These are phyloP conservation scores for Ostrea edulis DNA, from an alignment of 1,140 invertebrate genomes.

Conservation along the genomic window DNA sequence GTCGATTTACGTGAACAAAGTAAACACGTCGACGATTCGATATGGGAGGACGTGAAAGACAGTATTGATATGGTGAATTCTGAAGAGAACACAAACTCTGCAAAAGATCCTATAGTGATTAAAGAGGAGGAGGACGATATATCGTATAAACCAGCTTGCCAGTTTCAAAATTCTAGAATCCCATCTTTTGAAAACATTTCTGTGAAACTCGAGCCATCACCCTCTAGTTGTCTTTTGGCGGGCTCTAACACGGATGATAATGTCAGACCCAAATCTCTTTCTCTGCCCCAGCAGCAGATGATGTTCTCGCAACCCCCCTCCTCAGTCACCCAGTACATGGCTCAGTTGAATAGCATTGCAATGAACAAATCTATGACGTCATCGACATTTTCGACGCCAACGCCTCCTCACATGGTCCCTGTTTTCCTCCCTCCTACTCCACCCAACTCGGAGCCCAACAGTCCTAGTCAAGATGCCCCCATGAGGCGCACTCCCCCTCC, in stretches of 20 bases:
- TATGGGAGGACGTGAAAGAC: slow-evolving; percentile 75
- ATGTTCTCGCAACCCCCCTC: slow-evolving; percentile 53
- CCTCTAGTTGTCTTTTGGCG: slow-evolving; percentile 59
- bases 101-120: slow-evolving; percentile 40
- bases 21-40: slow-evolving; percentile 59
- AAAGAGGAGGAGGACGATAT: slow-evolving; percentile 69
- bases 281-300: slow-evolving; percentile 60
- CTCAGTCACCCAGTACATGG: slow-evolving; percentile 57
- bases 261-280: slow-evolving; percentile 59
- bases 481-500: slow-evolving; percentile 74
- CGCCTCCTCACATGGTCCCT: slow-evolving; percentile 69
- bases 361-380: slow-evolving; percentile 57
- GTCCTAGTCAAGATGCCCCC: slow-evolving; percentile 67
- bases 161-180: slow-evolving; percentile 62
- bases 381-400: slow-evolving; percentile 47
- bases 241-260: slow-evolving; percentile 42
- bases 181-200: slow-evolving; percentile 60
- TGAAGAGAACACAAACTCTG: slow-evolving; percentile 17
- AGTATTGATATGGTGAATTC: slow-evolving; percentile 72
- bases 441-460: slow-evolving; percentile 75
- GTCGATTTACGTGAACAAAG: slow-evolving; percentile 48
- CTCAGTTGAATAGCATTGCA: slow-evolving; percentile 56
- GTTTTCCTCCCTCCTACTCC: slow-evolving; percentile 74
- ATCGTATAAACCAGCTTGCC: slow-evolving; percentile 70
- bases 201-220: slow-evolving; percentile 60